Base-by-base conservation (phyloP, 2,797 vertebrate species). In the Parauchenoglanis punctatus region DNA sequence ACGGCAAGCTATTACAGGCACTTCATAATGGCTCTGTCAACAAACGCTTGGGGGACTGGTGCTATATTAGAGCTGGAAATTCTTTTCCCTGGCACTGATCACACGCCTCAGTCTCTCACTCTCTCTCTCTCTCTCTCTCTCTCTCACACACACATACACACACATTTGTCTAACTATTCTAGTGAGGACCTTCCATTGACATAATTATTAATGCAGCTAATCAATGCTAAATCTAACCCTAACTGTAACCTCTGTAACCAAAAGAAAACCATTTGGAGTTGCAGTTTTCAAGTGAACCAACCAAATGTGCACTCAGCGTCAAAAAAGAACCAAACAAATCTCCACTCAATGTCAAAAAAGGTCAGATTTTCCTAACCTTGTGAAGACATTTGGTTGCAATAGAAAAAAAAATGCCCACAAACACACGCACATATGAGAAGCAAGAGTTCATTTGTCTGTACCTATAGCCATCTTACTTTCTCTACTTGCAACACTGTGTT, bases 1-100 rank as follows among this genome's bases (percentile, higher is more conserved):
- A 92, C 89, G 92, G 92, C 93, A 89, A 93, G 93, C 93, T 93
- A 93, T 94, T 93, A 93, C 94, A 95, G 93, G 94, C 94, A 93
- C 89, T 84, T 72, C 92, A 91, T 92, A 93, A 95, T 94, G 92
- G 91, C 93, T 93, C 88, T 88, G 93, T 93, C 93, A 93, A 95
- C 93, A 96, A 95, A 95, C 92, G 93, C 80, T 83, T 52, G 70
- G 35, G 78, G 80, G 63, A 35, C 87, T 83, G 73, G 65, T n/a
- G 7, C 52, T 49, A 67, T 86, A 67, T 59, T 31, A 78, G 56
- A 83, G 63, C 81, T 83, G 85, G 58, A 83, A 88, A 86, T 88
- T 86, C 84, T 65, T 77, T 58, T 56, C 54, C 59, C 78, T 88
- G 83, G 84, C 77, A 85, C 84, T 63, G 28, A 58, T 81, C 58